Base-by-base conservation (phyloP, 2,113 vertebrate genomes). In the Crypturellus undulatus region DNA sequence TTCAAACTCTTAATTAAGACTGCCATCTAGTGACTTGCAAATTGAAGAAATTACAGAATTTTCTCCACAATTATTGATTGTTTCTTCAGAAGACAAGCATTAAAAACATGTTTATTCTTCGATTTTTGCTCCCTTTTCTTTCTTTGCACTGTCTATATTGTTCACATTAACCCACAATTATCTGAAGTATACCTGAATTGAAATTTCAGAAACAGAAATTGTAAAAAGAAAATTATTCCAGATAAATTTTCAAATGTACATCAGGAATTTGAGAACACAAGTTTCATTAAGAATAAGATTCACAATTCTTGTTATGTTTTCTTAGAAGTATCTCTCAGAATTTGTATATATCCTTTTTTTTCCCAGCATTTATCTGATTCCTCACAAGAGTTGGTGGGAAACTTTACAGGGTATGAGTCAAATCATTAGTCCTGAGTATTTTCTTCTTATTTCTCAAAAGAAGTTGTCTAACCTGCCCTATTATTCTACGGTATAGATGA, bases 1-100 rank as follows among this genome's bases (percentile, higher is more conserved):
- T 30, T 17, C 62, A 5, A 94, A 68, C 75, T 79, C 89, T 85
- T 96, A 60, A 72, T 92, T 69, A 92, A 97, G 59, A 86, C 42
- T 97, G 95, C 96, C 97, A 96, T 95, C 97, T 94, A 79, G 92
- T 93, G 96, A 87, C 45, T 24, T 11, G 0, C 42, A 58, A 78
- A 76, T 25, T 22, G 60, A 89, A 42, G 28, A 32, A 71, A 75
- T 47, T 26, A 22, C 60, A 70, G 72, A 9, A 4, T 2, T 0
- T 0, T 38, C 11, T 60, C 15, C 5, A 24, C 12, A 2, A 11
- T 24, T 34, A 5, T 0, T 1, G 3, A 24, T 20, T 12, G 21
- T 38, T 79, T 68, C 11, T 75, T 78, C 28, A 77, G 34, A 54
- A 11, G 16, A 24, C 24, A 34, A 16, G 3, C 3, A 3, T 16